Evolutionary conservation across 2,113 vertebrate genomes (phyloP), one percentile per base, ranked within the genome.

Genomic region (Zeus faber): DNA sequence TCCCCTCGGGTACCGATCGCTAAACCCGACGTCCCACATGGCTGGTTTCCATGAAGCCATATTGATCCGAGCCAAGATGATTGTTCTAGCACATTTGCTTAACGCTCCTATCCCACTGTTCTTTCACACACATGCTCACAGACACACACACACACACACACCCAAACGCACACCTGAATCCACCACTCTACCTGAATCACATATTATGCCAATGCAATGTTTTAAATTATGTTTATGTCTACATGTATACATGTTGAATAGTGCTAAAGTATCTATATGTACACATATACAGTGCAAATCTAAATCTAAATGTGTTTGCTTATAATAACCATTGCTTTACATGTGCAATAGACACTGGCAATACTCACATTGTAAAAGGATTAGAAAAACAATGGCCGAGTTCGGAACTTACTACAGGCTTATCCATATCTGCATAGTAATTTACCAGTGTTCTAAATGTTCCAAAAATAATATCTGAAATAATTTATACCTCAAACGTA

Each of bases 71-170:
- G 4, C 50, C 40, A 55, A 27, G 61, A 33, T 4, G 5, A 41
- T n/a, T 57, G 65, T 61, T 72, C 24, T 43, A 54, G 29, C 37
- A 48, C 25, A 17, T 26, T 46, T 31, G n/a, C 17, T 16, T 40
- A 6, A 13, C 2, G 6, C 18, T 18, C 9, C 17, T 20, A 6
- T 18, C 21, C 40, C 17, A 6, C 14, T n/a, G 13, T 20, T 18
- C 10, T 18, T 2, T 43, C 16, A n/a, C 2, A 2, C 2, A 2
- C 6, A 20, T 4, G 9, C 3, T 8, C 5, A 18, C 11, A 18
- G 40, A 43, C 2, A 35, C 14, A 13, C 3, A 13, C 31, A n/a
- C n/a, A n/a, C n/a, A n/a, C n/a, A n/a, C n/a, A n/a, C n/a, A n/a
- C n/a, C n/a, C n/a, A n/a, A n/a, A n/a, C n/a, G n/a, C n/a, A n/a